Conservation (phyloP, 1,140 invertebrate species). For the Triops longicaudatus region DNA sequence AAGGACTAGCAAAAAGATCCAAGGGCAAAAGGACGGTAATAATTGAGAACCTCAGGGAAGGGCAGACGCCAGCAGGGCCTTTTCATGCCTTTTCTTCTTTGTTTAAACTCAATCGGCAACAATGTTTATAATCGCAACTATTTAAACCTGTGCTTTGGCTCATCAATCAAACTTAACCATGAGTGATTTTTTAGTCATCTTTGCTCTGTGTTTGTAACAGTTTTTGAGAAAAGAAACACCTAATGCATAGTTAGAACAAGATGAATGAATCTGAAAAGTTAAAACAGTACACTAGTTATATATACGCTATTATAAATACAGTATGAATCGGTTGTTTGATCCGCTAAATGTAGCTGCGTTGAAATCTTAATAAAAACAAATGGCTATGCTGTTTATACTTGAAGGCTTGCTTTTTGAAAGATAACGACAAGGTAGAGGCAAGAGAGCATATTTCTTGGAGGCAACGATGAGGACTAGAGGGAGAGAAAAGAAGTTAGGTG, state of each 20-base stretch:
- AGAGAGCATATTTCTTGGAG: background rate
- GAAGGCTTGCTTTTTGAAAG: background rate
- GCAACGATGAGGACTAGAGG: background rate
- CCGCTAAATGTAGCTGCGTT: background rate
- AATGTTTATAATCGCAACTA: background rate
- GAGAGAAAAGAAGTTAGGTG: background rate
- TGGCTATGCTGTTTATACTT: background rate
- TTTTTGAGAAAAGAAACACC: background rate
- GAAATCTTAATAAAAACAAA: background rate
- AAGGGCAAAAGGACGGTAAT: background rate
- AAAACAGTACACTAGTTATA: background rate
- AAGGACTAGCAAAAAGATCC: background rate
- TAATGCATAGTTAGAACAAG: slow-evolving; percentile 15
- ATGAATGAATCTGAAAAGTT: background rate
- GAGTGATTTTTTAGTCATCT: background rate
- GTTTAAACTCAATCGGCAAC: background rate
- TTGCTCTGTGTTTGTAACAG: background rate
- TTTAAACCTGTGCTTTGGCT: background rate
- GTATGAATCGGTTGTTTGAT: background rate
- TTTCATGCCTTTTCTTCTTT: background rate
- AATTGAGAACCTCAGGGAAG: background rate
- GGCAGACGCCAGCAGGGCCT: background rate
- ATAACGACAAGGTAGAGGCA: background rate
- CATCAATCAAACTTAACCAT: background rate
- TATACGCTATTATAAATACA: slow-evolving; percentile 13